Evolutionary conservation across 2,113 vertebrate species (phyloP).

Genomic region (Ariopsis seemanni): DNA sequence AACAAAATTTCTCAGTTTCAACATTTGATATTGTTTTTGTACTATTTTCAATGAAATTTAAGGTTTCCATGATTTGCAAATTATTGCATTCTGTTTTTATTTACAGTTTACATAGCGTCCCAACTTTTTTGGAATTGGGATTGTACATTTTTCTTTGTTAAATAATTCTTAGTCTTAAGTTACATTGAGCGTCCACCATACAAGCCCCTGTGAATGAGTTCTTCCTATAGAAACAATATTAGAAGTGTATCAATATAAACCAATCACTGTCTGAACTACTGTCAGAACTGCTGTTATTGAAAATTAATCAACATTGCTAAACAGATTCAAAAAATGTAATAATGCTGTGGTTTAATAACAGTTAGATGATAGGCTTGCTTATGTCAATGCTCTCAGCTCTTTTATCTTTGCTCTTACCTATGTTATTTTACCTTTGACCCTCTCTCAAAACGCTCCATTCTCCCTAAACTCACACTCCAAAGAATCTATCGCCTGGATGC

Average conservation of each 20-base stretch:
- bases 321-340: neutral
- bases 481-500: slow-evolving; percentile 60
- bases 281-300: neutral
- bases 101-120: too few species aligned
- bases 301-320: neutral
- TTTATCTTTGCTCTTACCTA: neutral
- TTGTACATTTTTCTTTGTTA: too few species aligned
- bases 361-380: neutral
- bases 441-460: slow-evolving; percentile 48
- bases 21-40: too few species aligned
- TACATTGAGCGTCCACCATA: neutral
- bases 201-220: neutral
- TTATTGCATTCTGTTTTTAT: too few species aligned
- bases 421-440: slow-evolving; percentile 46
- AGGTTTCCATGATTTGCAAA: too few species aligned
- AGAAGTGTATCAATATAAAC: neutral
- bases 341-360: neutral
- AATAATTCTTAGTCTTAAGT: neutral
- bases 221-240: neutral
- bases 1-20: too few species aligned
- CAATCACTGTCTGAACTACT: neutral
- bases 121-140: too few species aligned
- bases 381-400: neutral
- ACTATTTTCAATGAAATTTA: too few species aligned
- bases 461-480: slow-evolving; percentile 47